Percentiles rank a stretch among this genome's conserved stretches.
Conservation (phyloP, 2,888 invertebrate species). For the Phorcus lineatus region DNA sequence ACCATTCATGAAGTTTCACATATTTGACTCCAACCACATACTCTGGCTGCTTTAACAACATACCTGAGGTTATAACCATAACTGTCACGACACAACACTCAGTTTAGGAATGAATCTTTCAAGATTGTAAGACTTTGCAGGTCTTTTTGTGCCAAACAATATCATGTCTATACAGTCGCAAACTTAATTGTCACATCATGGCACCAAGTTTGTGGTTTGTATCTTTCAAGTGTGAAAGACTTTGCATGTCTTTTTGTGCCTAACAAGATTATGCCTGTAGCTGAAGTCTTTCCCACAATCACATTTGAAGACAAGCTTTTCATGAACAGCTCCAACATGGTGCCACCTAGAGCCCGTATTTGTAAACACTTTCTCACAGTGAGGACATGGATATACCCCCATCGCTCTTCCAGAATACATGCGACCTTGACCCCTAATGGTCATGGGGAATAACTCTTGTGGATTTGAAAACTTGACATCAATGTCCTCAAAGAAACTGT, state of each 20-base stretch:
- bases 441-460: constrained; percentile 4
- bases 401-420: not conserved
- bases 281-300: not conserved
- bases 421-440: not conserved
- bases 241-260: not conserved
- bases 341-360: not conserved
- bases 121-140: too few relatives aligned
- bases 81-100: too few relatives aligned
- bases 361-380: not conserved
- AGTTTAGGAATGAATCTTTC: too few relatives aligned
- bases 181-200: too few relatives aligned
- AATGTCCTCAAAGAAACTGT: not conserved
- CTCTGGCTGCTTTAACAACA: too few relatives aligned
- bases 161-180: too few relatives aligned
- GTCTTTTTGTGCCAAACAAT: too few relatives aligned
- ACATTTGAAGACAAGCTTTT: not conserved
- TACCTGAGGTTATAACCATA: too few relatives aligned
- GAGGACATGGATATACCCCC: not conserved
- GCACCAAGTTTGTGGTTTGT: too few relatives aligned
- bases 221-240: too few relatives aligned
- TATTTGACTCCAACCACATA: too few relatives aligned
- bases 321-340: not conserved
- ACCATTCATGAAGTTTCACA: too few relatives aligned
- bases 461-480: not conserved
- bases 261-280: not conserved